Conservation (phyloP, 1,140 invertebrate genomes). For the Ceratoteleas bidentatus region DNA sequence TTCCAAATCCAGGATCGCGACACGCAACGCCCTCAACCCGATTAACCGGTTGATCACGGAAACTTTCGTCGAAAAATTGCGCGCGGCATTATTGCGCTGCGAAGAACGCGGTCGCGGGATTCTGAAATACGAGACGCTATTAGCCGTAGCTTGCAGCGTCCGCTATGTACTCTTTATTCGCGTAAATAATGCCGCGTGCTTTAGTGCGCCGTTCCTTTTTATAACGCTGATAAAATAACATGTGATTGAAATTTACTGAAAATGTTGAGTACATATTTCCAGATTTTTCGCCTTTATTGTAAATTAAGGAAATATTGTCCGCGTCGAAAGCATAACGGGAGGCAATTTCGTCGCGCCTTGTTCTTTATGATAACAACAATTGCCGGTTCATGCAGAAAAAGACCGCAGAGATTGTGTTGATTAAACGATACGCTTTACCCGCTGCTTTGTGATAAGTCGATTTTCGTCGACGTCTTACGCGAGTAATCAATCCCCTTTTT, state of each 20-base stretch:
- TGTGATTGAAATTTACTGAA: conserved; percentile 62
- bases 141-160: conserved; percentile 69
- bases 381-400: conserved; percentile 13
- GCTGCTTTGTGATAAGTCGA: background rate
- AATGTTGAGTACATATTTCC: conserved; percentile 54
- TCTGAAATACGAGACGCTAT: conserved; percentile 76
- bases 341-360: too few species aligned
- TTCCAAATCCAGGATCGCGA: too few species aligned
- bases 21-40: too few species aligned
- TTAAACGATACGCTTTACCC: conserved; percentile 2
- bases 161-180: conserved; percentile 66
- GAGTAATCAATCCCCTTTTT: too few species aligned
- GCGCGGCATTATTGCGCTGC: background rate
- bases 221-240: conserved; percentile 58
- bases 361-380: conserved; percentile 44
- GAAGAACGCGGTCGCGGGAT: conserved; percentile 65
- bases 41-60: too few species aligned
- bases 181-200: conserved; percentile 74
- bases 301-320: too few species aligned
- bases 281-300: too few species aligned
- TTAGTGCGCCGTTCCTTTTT: conserved; percentile 59
- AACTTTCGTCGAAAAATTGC: too few species aligned
- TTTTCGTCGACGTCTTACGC: background rate
- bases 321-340: too few species aligned
- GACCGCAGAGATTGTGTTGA: too few species aligned